Evolutionary conservation across 2,113 vertebrate genomes (phyloP).

Genomic region (Dasyprocta punctata): DNA sequence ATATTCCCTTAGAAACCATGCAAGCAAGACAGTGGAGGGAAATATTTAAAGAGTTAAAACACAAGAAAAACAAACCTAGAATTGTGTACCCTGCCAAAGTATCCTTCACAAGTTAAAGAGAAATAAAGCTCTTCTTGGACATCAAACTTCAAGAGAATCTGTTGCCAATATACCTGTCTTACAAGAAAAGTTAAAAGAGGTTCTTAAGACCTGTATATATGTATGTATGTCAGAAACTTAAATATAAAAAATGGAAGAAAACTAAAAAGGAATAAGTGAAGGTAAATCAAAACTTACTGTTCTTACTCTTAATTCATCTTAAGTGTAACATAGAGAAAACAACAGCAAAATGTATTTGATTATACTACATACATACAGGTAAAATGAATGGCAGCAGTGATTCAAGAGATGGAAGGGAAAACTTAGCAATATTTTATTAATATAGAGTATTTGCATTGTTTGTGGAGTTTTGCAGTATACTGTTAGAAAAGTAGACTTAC

Average conservation of each 20-base stretch:
- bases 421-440: not conserved
- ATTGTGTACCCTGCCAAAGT: not conserved
- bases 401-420: not conserved
- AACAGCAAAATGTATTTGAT: not conserved
- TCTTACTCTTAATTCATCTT: not conserved
- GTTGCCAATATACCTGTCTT: not conserved
- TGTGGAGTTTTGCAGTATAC: not conserved
- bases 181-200: not conserved
- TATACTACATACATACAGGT: not conserved
- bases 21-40: not conserved
- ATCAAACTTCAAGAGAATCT: not conserved
- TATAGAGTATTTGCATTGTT: not conserved
- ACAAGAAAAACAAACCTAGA: not conserved
- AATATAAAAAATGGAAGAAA: not conserved
- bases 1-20: not conserved
- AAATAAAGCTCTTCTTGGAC: not conserved
- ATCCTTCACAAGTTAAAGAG: not conserved
- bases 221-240: too few species aligned
- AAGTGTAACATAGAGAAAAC: not conserved
- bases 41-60: not conserved
- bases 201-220: too few species aligned
- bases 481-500: not conserved
- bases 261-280: not conserved
- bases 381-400: conserved; percentile 2
- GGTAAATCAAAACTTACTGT: not conserved